Evolutionary conservation across 2,797 vertebrate genomes (phyloP), one percentile per base, ranked within the genome.

Genomic region (Ataeniobius toweri): DNA sequence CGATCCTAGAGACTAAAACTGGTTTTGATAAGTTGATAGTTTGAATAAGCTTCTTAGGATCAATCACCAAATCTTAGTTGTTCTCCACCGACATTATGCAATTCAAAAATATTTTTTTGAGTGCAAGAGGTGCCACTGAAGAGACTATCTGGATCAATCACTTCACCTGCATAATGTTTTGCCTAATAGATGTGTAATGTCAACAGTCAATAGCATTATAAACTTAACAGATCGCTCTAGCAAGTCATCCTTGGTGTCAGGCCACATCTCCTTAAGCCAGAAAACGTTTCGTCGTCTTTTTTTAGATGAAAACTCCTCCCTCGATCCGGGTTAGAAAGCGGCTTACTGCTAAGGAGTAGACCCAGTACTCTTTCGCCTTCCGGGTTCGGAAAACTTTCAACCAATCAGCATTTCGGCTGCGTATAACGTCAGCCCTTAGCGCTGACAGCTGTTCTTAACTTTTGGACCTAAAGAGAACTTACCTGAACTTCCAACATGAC

Each of bases 401-500:
- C 77, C 77, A 79, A 74, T 79, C 77, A 79, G 59, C 13, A 24
- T 48, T 20, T 9, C 41, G 5, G 39, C n/a, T 73, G 10, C 4
- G 48, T 14, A 1, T 0, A 3, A 58, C 71, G 71, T 74, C 71
- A 48, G 12, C 13, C 7, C 0, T 2, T 8, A 65, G 16, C 22
- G 18, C 9, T 0, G 5, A 41, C 31, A 55, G 12, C 65, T 3
- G 22, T 14, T 9, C n/a, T 53, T 65, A 50, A 20, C 31, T n/a
- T 67, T 74, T n/a, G 44, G 12, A 28, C 55, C n/a, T 9, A 24
- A 6, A 22, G 1, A 3, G 3, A 36, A 56, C 20, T 46, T 31
- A 16, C 71, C 65, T 18, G 5, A 79, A 24, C n/a, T 74, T 9
- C 9, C 0, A 85, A 18, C 10, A 95, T 95, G 94, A 88, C 82